Evolutionary conservation across 2,113 vertebrate species (phyloP).

Genomic region (Hiodon tergisus): DNA sequence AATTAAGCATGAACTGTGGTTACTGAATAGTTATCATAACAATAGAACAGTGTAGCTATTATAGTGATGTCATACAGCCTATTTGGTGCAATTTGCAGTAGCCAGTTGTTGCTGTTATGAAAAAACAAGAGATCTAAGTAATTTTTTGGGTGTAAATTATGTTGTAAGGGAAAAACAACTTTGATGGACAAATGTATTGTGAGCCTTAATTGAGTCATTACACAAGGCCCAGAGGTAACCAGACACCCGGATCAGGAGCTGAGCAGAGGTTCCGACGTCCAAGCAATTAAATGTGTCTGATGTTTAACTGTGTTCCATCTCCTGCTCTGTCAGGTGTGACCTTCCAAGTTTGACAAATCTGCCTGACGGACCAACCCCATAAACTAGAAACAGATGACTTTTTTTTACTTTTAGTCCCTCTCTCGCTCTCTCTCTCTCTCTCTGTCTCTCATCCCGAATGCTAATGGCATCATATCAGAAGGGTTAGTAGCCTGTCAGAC

Average conservation of each 20-base stretch:
- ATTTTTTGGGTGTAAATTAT: background rate
- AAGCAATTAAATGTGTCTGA: conserved; percentile 13
- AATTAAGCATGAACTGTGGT: background rate
- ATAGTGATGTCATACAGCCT: background rate
- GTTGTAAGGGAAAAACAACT: background rate
- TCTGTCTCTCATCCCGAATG: conserved; percentile 2
- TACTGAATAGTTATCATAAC: background rate
- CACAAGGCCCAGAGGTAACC: background rate
- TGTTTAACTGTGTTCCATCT: background rate
- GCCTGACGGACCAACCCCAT: background rate
- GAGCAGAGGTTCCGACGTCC: background rate
- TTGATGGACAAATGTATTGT: conserved; percentile 14
- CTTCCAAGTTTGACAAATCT: background rate
- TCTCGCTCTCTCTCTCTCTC: background rate
- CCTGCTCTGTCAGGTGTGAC: conserved; percentile 12
- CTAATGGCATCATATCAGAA: conserved; percentile 28
- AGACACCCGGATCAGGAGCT: background rate
- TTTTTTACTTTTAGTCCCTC: background rate
- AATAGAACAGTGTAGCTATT: background rate
- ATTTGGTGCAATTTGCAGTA: background rate
- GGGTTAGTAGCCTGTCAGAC: conserved; percentile 29
- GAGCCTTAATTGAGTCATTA: conserved; percentile 14
- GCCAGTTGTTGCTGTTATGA: background rate
- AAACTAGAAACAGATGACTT: conserved; percentile 24
- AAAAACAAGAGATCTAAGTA: background rate